Evolutionary conservation across 2,113 vertebrate species (phyloP).

Genomic region (Callipepla squamata): DNA sequence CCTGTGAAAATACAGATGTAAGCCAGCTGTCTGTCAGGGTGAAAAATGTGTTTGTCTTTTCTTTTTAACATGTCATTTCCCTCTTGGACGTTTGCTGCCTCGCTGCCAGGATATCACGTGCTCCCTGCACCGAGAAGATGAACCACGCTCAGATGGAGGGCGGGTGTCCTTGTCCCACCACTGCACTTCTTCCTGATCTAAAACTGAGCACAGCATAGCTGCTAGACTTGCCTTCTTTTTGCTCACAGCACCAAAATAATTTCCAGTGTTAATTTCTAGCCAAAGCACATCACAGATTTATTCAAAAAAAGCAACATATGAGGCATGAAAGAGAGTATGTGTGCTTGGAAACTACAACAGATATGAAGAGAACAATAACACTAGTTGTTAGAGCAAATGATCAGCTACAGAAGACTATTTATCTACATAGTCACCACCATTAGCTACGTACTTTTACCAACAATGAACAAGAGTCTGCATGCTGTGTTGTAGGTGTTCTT

Average conservation of each 20-base stretch:
- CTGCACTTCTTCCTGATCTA: not conserved
- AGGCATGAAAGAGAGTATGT: not conserved
- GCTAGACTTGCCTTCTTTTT: not conserved
- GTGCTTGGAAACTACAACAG: not conserved
- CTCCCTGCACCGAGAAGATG: not conserved
- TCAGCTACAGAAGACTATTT: too few species aligned
- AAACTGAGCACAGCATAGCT: not conserved
- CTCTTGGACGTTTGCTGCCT: slow-evolving; percentile 54
- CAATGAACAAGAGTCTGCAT: too few species aligned
- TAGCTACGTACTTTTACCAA: too few species aligned
- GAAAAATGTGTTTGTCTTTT: slow-evolving; percentile 74
- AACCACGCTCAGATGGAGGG: not conserved
- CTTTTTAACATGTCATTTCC: slow-evolving; percentile 67
- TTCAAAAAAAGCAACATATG: not conserved
- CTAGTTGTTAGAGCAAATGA: too few species aligned
- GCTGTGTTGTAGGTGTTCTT: too few species aligned
- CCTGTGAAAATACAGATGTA: slow-evolving; percentile 73
- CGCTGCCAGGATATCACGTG: slow-evolving; percentile 54
- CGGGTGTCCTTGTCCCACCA: not conserved
- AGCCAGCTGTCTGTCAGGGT: slow-evolving; percentile 74
- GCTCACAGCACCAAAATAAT: not conserved
- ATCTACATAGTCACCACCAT: too few species aligned
- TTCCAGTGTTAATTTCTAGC: not conserved
- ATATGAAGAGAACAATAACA: too few species aligned
- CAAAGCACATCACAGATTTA: not conserved